Conservation (phyloP, 2,797 vertebrate genomes). For the Glyptemys insculpta region DNA sequence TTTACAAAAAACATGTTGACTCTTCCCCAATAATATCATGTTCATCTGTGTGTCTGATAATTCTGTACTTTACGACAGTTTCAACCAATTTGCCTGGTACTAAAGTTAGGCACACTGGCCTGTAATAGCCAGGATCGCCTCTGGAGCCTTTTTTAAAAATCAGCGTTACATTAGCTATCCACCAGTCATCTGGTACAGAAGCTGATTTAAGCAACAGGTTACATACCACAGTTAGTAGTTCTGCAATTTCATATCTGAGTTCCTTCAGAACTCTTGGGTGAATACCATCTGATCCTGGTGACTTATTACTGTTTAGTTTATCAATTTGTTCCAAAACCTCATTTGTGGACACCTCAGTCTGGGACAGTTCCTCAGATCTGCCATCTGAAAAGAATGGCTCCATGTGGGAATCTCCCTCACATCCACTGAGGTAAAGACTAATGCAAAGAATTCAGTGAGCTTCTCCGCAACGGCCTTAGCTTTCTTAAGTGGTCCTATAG, state of each 20-base stretch:
- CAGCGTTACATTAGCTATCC: not conserved
- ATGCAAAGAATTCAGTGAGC: not conserved
- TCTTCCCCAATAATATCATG: not conserved
- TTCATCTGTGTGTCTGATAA: not conserved
- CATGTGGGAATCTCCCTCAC: not conserved
- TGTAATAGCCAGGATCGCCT: not conserved
- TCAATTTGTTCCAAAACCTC: not conserved
- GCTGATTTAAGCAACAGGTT: not conserved
- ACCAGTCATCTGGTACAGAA: not conserved
- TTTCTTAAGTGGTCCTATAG: not conserved
- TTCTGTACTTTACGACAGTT: not conserved
- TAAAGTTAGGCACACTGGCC: not conserved
- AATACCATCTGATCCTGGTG: not conserved
- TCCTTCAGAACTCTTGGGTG: not conserved
- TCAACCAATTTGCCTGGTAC: not conserved
- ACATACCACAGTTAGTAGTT: not conserved
- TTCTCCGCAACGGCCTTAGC: not conserved
- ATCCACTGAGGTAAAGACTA: not conserved
- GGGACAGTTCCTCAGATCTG: not conserved
- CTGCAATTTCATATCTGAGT: not conserved
- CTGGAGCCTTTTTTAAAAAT: not conserved
- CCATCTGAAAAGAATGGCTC: not conserved
- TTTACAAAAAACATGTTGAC: not conserved
- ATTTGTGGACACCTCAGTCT: not conserved
- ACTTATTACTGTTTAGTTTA: not conserved